A percentile compares a stretch with the other conserved stretches of the same genome.
Evolutionary conservation across 1,140 invertebrate genomes (phyloP).

Genomic region (Apis cerana): DNA sequence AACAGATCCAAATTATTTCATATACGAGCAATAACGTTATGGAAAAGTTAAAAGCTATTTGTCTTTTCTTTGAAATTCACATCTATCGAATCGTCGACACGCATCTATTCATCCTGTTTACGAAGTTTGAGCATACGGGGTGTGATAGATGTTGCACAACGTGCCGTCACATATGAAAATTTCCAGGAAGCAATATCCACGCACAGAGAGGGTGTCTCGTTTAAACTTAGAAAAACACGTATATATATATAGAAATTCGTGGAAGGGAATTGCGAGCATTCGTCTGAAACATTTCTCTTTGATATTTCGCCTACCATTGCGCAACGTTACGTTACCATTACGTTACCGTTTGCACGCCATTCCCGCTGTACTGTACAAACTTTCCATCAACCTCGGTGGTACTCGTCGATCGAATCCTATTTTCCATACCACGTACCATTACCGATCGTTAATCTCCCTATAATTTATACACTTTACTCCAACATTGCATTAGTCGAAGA

Average conservation of each 20-base stretch:
- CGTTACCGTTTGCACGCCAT: background rate
- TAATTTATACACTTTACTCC: background rate
- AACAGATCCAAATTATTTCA: too few species aligned
- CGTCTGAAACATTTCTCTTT: background rate
- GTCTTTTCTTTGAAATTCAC: background rate
- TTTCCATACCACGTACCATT: background rate
- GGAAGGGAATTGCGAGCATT: background rate
- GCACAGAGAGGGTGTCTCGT: background rate
- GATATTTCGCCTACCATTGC: conserved; percentile 37
- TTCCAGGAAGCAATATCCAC: conserved; percentile 9
- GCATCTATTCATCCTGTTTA: background rate
- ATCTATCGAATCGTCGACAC: background rate
- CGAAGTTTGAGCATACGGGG: background rate
- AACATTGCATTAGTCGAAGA: background rate
- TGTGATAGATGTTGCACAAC: conserved; percentile 15
- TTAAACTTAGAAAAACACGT: background rate
- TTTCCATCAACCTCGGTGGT: background rate
- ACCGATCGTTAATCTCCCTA: background rate
- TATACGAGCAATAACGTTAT: background rate
- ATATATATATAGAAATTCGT: too few species aligned
- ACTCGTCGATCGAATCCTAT: conserved; percentile 9
- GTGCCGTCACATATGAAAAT: background rate
- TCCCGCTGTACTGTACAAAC: background rate
- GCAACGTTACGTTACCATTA: conserved; percentile 41
- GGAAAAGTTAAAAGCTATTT: background rate